phyloP scores from a whole-genome alignment of 2,797 vertebrate species.

The Nyctalus aviator region DNA sequence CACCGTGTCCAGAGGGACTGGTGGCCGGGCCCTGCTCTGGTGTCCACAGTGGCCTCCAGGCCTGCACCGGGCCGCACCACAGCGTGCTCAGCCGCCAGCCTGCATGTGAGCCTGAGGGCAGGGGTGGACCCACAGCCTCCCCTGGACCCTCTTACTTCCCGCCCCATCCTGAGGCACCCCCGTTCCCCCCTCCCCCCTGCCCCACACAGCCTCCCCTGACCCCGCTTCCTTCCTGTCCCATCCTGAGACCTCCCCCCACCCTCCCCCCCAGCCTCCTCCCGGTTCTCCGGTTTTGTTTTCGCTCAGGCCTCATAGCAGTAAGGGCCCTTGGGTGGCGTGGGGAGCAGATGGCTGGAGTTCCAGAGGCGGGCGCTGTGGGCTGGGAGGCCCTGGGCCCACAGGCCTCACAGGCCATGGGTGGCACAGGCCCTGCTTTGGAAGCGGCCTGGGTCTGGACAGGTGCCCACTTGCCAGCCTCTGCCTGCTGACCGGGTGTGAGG shows the following conservation, averaged over 20 bases:
- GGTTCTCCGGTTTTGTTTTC: background rate
- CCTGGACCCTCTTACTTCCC: background rate
- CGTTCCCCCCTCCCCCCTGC: no score
- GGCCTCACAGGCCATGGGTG: background rate
- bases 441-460: background rate
- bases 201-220: background rate
- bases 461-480: background rate
- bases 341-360: background rate
- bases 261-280: no score
- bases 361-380: background rate
- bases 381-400: no score
- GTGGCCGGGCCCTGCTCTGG: background rate
- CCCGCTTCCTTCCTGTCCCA: no score
- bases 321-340: background rate
- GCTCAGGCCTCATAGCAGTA: no score
- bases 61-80: background rate
- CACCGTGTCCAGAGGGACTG: background rate
- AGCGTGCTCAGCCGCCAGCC: no score
- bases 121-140: background rate
- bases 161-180: background rate
- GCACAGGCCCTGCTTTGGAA: background rate
- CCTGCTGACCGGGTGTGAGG: background rate
- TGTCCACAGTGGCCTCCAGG: rapidly evolving
- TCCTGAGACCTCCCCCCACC: no score
- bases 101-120: background rate